Evolutionary conservation across 2,113 vertebrate species (phyloP), one percentile per base, ranked within the genome.

Genomic region (Zosterops lateralis): DNA sequence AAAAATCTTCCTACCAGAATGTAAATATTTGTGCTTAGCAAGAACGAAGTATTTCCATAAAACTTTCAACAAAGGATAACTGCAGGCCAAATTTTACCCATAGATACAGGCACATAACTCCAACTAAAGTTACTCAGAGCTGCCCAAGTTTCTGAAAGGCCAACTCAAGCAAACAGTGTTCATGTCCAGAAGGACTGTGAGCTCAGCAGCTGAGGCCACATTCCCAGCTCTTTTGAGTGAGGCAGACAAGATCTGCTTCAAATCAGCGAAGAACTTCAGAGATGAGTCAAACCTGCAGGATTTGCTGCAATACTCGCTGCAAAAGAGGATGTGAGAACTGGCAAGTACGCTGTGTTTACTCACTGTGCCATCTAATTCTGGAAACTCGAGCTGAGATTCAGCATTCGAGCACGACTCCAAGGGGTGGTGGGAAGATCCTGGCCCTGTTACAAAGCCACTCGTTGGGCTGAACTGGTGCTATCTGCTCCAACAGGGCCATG

Each of bases 271-370:
- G 62, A 92, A 94, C 81, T 95, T 82, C 16, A 1, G 74, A 89
- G 87, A 94, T 95, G 95, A 95, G 90, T 96, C 95, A 95, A 95
- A 74, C 79, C 92, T 96, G 93, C 95, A 95, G 94, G 95, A 95
- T 93, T 94, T 95, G 91, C 95, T 92, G 87, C 94, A 96, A 95
- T 87, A 95, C 64, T 89, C n/a, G 56, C 90, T 94, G 93, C 92
- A 96, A 95, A 95, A 97, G 94, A 95, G 93, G 94, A 97, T 96
- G 95, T 96, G 95, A 96, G 95, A 95, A 95, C 93, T 95, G 93
- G 90, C 93, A 92, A 93, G 91, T 72, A 92, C 85, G 42, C 89
- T 74, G 60, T 78, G 86, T 92, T 92, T 92, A 93, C 93, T 92
- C 89, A 92, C 78, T 87, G 90, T 83, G 88, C 90, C 92, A 92